These are phyloP conservation scores for Bagarius yarrelli DNA, from an alignment of 2,113 vertebrate genomes.

Conservation along the genomic window DNA sequence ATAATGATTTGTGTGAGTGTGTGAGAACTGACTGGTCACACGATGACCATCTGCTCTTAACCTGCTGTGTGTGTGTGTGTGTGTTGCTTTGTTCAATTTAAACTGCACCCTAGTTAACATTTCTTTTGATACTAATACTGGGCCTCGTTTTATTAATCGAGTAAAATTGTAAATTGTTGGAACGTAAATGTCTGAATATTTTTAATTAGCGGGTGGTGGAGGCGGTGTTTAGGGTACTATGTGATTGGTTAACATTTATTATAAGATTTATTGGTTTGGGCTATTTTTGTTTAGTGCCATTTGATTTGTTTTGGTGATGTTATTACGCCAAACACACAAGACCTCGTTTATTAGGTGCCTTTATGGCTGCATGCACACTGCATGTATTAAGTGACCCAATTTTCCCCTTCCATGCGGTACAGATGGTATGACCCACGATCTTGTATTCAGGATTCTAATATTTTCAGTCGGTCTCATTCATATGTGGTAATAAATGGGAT, in stretches of 20 bases:
- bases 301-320: neutral
- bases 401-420: no score
- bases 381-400: no score
- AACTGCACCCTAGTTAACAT: neutral
- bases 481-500: no score
- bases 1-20: slow-evolving; percentile 23
- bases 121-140: neutral
- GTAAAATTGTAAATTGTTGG: neutral
- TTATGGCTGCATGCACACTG: no score
- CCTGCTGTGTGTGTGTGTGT: slow-evolving; percentile 15
- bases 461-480: no score
- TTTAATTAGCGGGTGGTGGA: neutral
- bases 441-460: no score
- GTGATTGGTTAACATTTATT: neutral
- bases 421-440: no score
- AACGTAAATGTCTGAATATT: neutral
- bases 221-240: neutral
- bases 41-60: slow-evolving; percentile 47
- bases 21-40: slow-evolving; percentile 16
- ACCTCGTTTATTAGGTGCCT: no score
- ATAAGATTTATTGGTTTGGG: neutral
- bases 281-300: neutral
- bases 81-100: slow-evolving; percentile 2
- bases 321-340: neutral
- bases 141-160: neutral